Evolutionary conservation across 2,888 invertebrate species (phyloP), one percentile per base, ranked within the genome.

Genomic region (Pyrrhosoma nymphula): DNA sequence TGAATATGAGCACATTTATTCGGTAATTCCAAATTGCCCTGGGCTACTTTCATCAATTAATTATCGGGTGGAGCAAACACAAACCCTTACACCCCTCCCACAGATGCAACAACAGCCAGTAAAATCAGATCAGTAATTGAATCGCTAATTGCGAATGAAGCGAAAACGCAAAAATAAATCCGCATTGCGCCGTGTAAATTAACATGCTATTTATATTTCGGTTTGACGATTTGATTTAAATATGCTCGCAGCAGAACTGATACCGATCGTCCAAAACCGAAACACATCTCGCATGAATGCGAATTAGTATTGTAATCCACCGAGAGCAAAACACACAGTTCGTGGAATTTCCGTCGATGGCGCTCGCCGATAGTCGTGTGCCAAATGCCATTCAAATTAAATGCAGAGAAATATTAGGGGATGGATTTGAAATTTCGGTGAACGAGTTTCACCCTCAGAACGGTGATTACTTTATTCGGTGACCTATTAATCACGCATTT

Each of bases 11-110:
- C 82, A 82, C 35, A 82, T 82, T 82, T 35, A 82, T 82, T 82
- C 82, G 82, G 82, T 82, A 82, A 82, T 82, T 82, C 82, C 82
- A 82, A 82, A 82, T 82, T 82, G 82, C 82, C 35, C 35, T 82
- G 82, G 82, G 82, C 82, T 82, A 82, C 82, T 82, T 82, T 82
- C 82, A 82, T 82, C 82, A 82, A 82, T 82, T 82, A 82, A 82
- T 82, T 82, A 82, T 82, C 82, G 35, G 82, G 35, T 3, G 30
- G 35, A 14, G 30, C 60, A 60, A 3, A 20, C 20, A 20, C 60
- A 60, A 3, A 60, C 60, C 60, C 60, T 12, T 60, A 8, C 60
- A 16, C 82, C 69, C 69, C 26, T 20, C 26, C 69, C 69, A 2
- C 60, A 60, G 35, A 1, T 82, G 82, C 82, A 82, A 82, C 82